Percentiles rank a stretch among this genome's conserved stretches.
These are phyloP conservation scores for Lutjanus argentimaculatus DNA, from an alignment of 2,797 vertebrate genomes.

Conservation along the genomic window DNA sequence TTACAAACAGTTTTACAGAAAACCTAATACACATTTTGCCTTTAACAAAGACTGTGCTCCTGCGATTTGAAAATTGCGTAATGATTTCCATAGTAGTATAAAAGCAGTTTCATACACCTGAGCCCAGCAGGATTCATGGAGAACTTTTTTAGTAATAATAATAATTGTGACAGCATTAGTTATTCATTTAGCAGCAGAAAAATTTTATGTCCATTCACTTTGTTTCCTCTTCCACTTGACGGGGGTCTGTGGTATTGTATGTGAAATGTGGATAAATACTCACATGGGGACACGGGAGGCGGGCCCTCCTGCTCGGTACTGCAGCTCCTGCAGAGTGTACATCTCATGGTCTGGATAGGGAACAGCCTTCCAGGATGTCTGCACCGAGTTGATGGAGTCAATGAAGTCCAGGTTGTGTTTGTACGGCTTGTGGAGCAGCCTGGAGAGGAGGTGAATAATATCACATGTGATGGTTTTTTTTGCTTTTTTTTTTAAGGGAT, in stretches of 20 bases:
- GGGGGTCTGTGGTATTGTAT: neutral
- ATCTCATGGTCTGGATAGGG: slow-evolving; percentile 88
- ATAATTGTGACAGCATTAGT: neutral
- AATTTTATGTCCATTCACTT: neutral
- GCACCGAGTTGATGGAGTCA: slow-evolving; percentile 88
- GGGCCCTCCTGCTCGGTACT: slow-evolving; percentile 88
- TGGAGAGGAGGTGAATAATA: slow-evolving; percentile 54
- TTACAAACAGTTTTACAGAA: too few species aligned
- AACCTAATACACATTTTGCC: too few species aligned
- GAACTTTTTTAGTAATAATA: neutral
- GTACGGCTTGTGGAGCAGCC: slow-evolving; percentile 84
- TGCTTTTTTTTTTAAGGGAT: neutral
- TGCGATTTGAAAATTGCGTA: too few species aligned
- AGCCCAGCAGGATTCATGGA: neutral
- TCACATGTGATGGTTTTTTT: neutral
- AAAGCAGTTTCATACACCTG: neutral
- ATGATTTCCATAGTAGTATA: neutral
- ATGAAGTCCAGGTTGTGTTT: slow-evolving; percentile 87
- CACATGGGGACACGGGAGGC: slow-evolving; percentile 85
- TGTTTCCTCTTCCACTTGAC: too few species aligned
- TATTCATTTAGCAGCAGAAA: neutral
- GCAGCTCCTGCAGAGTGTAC: slow-evolving; percentile 86
- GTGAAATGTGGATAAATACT: slow-evolving; percentile 33
- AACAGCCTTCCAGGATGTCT: slow-evolving; percentile 92
- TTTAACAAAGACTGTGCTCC: too few species aligned